Evolutionary conservation across 2,113 vertebrate genomes (phyloP).

Genomic region (Oncorhynchus clarkii): DNA sequence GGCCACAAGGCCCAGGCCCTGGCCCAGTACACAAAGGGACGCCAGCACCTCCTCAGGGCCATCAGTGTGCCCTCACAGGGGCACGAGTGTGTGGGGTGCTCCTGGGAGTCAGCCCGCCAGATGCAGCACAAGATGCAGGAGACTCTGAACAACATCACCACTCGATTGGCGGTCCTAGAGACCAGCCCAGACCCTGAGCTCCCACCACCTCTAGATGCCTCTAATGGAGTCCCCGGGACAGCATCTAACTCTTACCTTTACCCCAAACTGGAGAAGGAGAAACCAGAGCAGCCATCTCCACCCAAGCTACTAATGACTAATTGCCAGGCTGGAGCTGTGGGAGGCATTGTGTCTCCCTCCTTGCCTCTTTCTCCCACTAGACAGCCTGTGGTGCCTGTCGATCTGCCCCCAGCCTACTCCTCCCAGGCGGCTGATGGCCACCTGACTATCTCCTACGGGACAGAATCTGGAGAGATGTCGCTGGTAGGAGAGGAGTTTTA

Average conservation of each 20-base stretch:
- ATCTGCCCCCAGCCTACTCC: slow-evolving; percentile 89
- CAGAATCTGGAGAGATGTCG: slow-evolving; percentile 86
- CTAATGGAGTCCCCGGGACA: background rate
- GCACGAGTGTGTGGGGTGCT: slow-evolving; percentile 70
- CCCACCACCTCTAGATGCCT: background rate
- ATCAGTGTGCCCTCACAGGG: slow-evolving; percentile 75
- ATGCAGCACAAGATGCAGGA: slow-evolving; percentile 96
- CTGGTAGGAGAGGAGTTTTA: slow-evolving; percentile 88
- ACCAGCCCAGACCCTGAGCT: slow-evolving; percentile 50
- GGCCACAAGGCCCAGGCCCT: slow-evolving; percentile 81
- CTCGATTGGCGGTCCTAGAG: slow-evolving; percentile 80
- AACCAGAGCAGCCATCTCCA: slow-evolving; percentile 60
- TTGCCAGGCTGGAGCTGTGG: slow-evolving; percentile 44
- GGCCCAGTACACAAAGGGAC: slow-evolving; percentile 82
- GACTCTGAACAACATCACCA: slow-evolving; percentile 84
- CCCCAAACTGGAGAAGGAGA: slow-evolving; percentile 77
- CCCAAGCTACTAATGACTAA: slow-evolving; percentile 45
- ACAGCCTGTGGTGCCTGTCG: slow-evolving; percentile 44
- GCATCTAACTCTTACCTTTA: slow-evolving; percentile 62
- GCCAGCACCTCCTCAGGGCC: slow-evolving; percentile 82
- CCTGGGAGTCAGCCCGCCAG: slow-evolving; percentile 86
- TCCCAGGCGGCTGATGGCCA: slow-evolving; percentile 89
- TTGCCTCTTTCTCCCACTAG: slow-evolving; percentile 45
- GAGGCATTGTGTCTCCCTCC: slow-evolving; percentile 29
- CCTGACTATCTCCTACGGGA: slow-evolving; percentile 89